Base-by-base conservation (phyloP, 2,888 invertebrate genomes). In the Orthosia gothica region DNA sequence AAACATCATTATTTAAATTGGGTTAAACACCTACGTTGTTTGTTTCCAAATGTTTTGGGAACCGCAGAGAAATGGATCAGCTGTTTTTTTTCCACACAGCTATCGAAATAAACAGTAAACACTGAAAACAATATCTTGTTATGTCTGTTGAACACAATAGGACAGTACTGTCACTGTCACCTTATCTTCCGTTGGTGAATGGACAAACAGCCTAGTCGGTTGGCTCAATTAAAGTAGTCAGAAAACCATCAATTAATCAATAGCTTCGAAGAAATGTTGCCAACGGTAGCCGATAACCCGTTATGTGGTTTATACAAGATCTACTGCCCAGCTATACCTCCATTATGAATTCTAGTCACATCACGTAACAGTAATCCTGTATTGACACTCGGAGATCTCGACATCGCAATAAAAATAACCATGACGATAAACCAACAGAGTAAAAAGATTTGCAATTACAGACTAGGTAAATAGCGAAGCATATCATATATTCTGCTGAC, bases 401-500 rank as follows among this genome's bases (percentile, higher is more conserved):
- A 58, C 49, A 40, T 50, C 26, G 62, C 13, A 76, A 58, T 54
- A 47, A 70, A 70, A 67, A 67, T 1, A 70, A 47, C 66, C 55
- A 62, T 54, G 66, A 32, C 18, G 26, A 32, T 49, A 71, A 26
- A 61, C 16, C 63, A 61, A 63, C 64, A 71, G 26, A 47, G 70
- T 61, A 74, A 78, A 79, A 71, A 64, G 26, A 45, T 59, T 18
- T 40, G 54, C 59, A 79, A 73, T 84, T 82, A 84, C 61, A 47
- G 49, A 32, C 52, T 75, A 75, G 66, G 73, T 70, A 73, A 79
- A 77, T 64, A 63, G 47, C 47, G 57, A 68, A 70, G 57, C 70
- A 59, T 81, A 77, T 82, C 0, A 59, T 74, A 68, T 83, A 75
- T 73, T 79, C 68, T 81, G 32, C 18, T 66, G 87, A 74, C 87